Evolutionary conservation across 2,113 vertebrate genomes (phyloP), one percentile per base, ranked within the genome.

Genomic region (Xenopus laevis): DNA sequence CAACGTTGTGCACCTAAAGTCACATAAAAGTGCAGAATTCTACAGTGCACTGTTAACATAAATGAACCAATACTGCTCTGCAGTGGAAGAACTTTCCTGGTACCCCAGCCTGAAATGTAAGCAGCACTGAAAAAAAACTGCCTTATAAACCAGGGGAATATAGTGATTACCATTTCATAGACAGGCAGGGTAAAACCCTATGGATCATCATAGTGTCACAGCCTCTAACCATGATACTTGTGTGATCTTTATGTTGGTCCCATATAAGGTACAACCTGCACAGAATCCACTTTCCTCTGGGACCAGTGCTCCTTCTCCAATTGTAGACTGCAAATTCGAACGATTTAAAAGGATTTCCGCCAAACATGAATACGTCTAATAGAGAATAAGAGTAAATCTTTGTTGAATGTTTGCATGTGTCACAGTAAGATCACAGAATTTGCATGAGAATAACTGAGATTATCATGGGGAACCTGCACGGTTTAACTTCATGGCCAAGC

Each of bases 181-280:
- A 50, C 47, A 13, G 15, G 47, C 47, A 50, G 5, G 47, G 47
- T 16, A 55, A 55, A 55, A 55, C 16, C 13, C 17, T n/a, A 55
- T 16, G 53, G 53, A 53, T 53, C 1, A 17, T 53, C 46, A 47
- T 1, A 11, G 20, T 23, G 9, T 27, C 18, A 30, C 47, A 45
- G 40, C 7, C 44, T 65, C 47, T 53, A 57, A 45, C n/a, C 20
- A 4, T 44, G 53, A 57, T 72, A 72, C 53, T 65, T 65, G 71
- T 72, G 7, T 72, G 8, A 64, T 73, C 71, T 73, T 73, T 73
- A 65, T 73, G 71, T 73, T 73, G 71, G 63, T 73, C 40, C 71
- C 53, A 50, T 62, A 30, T 62, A 71, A 52, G 69, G 69, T 65
- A 55, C 40, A 40, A 57, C 50, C 71, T 53, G 60, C 47, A 65